These are phyloP conservation scores for Pelvicachromis taeniatus DNA, from an alignment of 2,113 vertebrate species.

Conservation along the genomic window DNA sequence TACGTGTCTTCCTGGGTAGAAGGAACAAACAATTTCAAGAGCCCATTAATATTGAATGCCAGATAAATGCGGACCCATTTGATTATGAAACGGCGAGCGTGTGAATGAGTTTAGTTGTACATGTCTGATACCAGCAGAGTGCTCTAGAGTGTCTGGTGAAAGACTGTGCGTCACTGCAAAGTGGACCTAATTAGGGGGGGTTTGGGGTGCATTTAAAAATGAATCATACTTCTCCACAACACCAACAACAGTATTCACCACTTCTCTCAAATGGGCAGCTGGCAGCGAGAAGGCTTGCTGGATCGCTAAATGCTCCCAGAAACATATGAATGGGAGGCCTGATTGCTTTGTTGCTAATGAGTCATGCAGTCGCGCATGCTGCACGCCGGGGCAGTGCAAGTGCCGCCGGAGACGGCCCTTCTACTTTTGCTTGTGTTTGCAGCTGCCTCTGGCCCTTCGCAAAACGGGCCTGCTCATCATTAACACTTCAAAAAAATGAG, in stretches of 20 bases:
- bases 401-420: slow-evolving; percentile 5
- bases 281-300: slow-evolving; percentile 46
- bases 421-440: not conserved
- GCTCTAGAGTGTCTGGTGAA: slow-evolving; percentile 40
- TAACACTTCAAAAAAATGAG: not conserved
- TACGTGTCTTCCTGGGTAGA: slow-evolving; percentile 20
- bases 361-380: slow-evolving; percentile 30
- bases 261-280: slow-evolving; percentile 56
- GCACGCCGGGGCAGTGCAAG: not conserved
- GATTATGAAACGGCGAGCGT: slow-evolving; percentile 37
- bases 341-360: slow-evolving; percentile 65
- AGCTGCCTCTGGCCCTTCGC: not conserved
- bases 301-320: slow-evolving; percentile 29
- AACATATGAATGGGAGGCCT: slow-evolving; percentile 56
- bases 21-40: slow-evolving; percentile 36
- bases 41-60: slow-evolving; percentile 56
- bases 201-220: slow-evolving; percentile 48
- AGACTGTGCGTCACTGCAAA: slow-evolving; percentile 30
- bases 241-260: slow-evolving; percentile 43
- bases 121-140: slow-evolving; percentile 15
- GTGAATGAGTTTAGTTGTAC: slow-evolving; percentile 5
- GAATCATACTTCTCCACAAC: slow-evolving; percentile 27
- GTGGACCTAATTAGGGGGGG: slow-evolving; percentile 54
- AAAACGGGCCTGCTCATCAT: not conserved
- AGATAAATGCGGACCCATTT: slow-evolving; percentile 51